phyloP scores from a whole-genome alignment of 2,113 vertebrate genomes.

The Microtus oregoni region DNA sequence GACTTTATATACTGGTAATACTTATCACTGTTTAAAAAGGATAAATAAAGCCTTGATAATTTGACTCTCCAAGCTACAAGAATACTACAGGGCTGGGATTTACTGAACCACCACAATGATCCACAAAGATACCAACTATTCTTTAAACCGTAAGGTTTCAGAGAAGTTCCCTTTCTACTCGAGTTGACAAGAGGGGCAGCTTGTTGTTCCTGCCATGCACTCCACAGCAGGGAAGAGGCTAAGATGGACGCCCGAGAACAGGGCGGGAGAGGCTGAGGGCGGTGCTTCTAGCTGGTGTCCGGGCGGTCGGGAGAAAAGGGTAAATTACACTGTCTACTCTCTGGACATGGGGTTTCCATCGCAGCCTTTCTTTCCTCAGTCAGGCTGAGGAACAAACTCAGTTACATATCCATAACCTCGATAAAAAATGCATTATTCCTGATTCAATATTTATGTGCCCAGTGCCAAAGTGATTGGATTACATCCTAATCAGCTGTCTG shows the following conservation, averaged over 20 bases:
- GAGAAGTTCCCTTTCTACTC: not conserved
- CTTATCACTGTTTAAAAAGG: constrained; percentile 58
- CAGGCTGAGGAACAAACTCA: constrained; percentile 36
- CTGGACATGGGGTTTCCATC: constrained; percentile 35
- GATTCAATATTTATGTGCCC: constrained; percentile 62
- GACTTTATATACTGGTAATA: constrained; percentile 33
- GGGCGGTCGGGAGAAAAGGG: not conserved
- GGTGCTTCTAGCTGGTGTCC: not conserved
- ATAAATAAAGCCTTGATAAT: constrained; percentile 47
- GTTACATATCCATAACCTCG: constrained; percentile 37
- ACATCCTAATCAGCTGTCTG: constrained; percentile 48
- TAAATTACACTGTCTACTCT: not conserved
- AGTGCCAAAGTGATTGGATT: constrained; percentile 47
- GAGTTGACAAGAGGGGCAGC: not conserved
- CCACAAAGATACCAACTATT: not conserved
- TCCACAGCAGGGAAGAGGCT: not conserved
- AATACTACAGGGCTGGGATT: not conserved
- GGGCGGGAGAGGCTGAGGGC: not conserved
- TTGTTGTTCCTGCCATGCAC: not conserved
- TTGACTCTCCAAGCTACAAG: constrained; percentile 42
- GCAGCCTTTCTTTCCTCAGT: not conserved
- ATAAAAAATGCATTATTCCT: constrained; percentile 64
- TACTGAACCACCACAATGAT: constrained; percentile 10
- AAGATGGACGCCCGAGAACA: not conserved
- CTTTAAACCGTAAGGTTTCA: not conserved